Base-by-base conservation (phyloP, 1,140 invertebrate species). In the Chymomyza costata region DNA sequence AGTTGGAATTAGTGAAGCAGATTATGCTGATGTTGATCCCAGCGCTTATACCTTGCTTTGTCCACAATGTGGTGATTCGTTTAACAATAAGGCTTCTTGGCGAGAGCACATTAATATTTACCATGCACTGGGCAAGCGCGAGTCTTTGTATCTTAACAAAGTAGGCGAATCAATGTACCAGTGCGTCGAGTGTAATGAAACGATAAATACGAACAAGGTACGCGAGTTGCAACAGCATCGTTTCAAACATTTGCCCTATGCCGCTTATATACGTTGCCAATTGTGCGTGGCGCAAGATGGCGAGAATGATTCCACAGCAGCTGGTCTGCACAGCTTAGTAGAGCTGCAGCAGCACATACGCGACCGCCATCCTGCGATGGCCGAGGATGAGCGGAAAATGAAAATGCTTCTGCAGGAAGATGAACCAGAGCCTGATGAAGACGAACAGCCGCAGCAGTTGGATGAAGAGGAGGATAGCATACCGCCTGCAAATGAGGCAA, bases 61-160 rank as follows among this genome's bases (percentile, higher is more conserved):
- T 17, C 82, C 82, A 10, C 76, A 84, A 17, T 84, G 82, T 38
- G 82, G 82, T 2, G 65, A 67, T 16, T 44, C 60, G 11, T 84
- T 83, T 3, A 38, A 44, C 47, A 66, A 21, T 13, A 61, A 56
- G 14, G 40, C 38, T 3, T 5, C 21, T 1, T 84, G 74, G 82
- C 70, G 68, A 6, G 54, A 83, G 43, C 82, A 84, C 39, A 74
- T 84, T 10, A 78, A 82, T 28, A 64, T 51, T 6, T 31, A 62
- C 11, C 82, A 84, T 21, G 60, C 58, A 5, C 41, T 84, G 5
- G 40, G 57, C 19, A 65, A 62, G 16, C 50, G 63, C 2, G 66
- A 69, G 6, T 30, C 45, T 10, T 41, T 84, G 16, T 71, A 82
- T 39, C 64, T 84, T 39, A 53, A 35, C 8, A 82, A 68, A 15